phyloP scores from a whole-genome alignment of 2,113 vertebrate species.

The Alouatta palliata region DNA sequence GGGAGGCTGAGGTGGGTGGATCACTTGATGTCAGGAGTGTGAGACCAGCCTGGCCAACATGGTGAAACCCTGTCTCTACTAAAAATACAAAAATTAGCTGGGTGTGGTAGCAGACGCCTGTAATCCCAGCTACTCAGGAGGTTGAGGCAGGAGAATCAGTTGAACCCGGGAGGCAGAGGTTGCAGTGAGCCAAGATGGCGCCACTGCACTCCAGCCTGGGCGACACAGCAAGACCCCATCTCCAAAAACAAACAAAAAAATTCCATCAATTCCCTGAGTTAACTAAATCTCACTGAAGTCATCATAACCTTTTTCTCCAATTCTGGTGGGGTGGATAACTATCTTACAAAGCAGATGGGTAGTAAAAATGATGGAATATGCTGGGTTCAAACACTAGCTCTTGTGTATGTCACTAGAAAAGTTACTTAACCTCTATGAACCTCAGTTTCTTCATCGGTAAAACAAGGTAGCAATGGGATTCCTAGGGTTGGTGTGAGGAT shows the following conservation, averaged over 20 bases:
- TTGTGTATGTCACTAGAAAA: background rate
- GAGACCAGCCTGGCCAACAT: too few relatives aligned
- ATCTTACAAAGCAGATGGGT: background rate
- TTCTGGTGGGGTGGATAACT: slow-evolving; percentile 21
- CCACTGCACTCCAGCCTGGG: too few relatives aligned
- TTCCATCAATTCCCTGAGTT: background rate
- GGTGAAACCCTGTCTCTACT: too few relatives aligned
- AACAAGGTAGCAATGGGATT: background rate
- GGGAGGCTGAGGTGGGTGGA: too few relatives aligned
- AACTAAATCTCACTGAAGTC: slow-evolving; percentile 43
- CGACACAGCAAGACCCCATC: too few relatives aligned
- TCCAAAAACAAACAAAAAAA: background rate
- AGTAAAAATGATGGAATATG: background rate
- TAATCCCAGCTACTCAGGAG: too few relatives aligned
- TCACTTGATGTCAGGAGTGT: too few relatives aligned
- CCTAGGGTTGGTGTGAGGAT: background rate
- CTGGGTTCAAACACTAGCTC: slow-evolving; percentile 4
- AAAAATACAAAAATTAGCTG: too few relatives aligned
- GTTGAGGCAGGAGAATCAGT: too few relatives aligned
- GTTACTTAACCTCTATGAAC: background rate
- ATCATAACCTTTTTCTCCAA: background rate
- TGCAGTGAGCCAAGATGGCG: too few relatives aligned
- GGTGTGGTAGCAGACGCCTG: too few relatives aligned
- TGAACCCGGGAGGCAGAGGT: too few relatives aligned
- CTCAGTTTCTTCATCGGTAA: slow-evolving; percentile 9